Evolutionary conservation across 2,888 invertebrate genomes (phyloP).

Genomic region (Macrophya alboannulata): DNA sequence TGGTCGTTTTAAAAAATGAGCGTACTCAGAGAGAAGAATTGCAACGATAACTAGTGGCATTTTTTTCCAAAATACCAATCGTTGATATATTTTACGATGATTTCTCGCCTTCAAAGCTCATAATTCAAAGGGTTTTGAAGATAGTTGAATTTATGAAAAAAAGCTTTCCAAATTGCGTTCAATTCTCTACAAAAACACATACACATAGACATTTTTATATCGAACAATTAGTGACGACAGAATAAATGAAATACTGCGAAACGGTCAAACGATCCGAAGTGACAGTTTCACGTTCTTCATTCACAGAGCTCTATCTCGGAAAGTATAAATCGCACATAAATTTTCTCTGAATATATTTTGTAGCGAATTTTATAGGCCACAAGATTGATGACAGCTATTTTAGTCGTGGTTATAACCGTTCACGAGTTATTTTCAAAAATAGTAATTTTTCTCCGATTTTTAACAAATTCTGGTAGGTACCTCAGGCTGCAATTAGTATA

Average conservation of each 20-base stretch:
- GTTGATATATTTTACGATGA: neutral
- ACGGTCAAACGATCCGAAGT: neutral
- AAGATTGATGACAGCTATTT: neutral
- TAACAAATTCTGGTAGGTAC: no score
- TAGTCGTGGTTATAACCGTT: neutral
- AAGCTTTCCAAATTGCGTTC: neutral
- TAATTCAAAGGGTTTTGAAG: neutral
- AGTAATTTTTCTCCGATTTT: neutral
- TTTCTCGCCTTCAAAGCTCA: no score
- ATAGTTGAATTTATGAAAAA: neutral
- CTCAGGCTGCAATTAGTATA: no score
- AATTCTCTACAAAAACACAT: neutral
- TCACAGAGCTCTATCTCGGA: neutral
- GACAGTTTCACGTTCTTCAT: neutral
- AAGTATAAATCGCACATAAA: neutral
- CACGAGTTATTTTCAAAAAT: neutral
- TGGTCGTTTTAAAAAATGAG: neutral
- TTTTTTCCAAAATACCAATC: neutral
- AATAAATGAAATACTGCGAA: neutral
- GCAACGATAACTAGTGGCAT: neutral
- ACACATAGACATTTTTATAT: neutral
- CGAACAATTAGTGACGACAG: neutral
- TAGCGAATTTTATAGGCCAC: neutral
- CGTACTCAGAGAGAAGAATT: neutral
- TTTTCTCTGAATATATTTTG: neutral